phyloP scores from a whole-genome alignment of 2,797 vertebrate genomes.

The Uromys caudimaculatus region DNA sequence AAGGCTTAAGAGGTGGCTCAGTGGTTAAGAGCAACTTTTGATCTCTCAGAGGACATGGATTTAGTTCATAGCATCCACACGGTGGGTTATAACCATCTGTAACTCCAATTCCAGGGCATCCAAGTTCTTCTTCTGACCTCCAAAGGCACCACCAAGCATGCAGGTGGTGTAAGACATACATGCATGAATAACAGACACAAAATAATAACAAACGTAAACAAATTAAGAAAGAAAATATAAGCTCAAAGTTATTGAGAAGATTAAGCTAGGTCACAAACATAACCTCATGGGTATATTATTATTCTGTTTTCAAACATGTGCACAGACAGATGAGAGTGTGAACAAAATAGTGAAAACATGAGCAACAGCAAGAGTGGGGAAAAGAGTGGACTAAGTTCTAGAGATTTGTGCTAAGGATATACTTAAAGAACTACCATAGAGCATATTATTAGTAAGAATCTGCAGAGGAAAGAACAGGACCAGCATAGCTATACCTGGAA shows the following conservation, averaged over 20 bases:
- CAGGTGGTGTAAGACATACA: background rate
- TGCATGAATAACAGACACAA: background rate
- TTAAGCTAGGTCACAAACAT: background rate
- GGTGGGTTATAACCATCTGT: background rate
- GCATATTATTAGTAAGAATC: background rate
- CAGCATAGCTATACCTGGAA: background rate
- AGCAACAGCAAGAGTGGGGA: background rate
- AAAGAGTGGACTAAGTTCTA: background rate
- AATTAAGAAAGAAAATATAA: background rate
- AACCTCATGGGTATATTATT: background rate
- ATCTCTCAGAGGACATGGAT: background rate
- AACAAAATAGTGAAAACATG: conserved; percentile 16
- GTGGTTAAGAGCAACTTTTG: background rate
- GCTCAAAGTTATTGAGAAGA: background rate
- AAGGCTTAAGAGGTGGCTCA: background rate
- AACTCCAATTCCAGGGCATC: background rate
- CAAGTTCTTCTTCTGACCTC: background rate
- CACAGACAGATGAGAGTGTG: background rate
- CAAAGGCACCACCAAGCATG: too few species aligned
- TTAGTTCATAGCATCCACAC: background rate
- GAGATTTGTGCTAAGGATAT: background rate
- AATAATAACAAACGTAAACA: background rate
- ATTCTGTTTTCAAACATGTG: background rate
- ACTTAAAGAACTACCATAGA: background rate
- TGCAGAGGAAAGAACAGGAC: background rate